phyloP scores from a whole-genome alignment of 1,140 invertebrate species.

The Magallana ariakensis region DNA sequence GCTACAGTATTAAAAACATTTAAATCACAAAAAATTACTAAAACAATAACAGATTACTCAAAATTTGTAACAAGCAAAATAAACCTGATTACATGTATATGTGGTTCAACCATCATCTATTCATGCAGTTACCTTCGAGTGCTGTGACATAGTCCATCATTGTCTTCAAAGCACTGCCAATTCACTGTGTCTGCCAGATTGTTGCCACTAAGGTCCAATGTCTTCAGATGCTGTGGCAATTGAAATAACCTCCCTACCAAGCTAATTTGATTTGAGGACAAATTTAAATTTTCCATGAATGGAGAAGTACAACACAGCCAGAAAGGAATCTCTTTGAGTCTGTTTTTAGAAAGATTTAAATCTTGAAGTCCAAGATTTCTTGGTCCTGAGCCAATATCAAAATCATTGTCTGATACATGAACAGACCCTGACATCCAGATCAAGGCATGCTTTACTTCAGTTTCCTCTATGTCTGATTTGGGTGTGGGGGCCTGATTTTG shows the following conservation, averaged over 20 bases:
- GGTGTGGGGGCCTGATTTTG: not conserved
- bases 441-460: constrained; percentile 45
- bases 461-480: constrained; percentile 31
- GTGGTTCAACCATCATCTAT: no score
- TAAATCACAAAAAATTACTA: no score
- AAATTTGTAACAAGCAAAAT: no score
- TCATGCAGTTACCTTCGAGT: constrained; percentile 8
- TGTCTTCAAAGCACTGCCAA: constrained; percentile 43
- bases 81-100: no score
- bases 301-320: constrained; percentile 79
- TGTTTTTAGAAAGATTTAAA: constrained; percentile 61
- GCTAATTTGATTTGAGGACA: constrained; percentile 90
- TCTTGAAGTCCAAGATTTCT: constrained; percentile 57
- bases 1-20: no score
- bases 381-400: constrained; percentile 46
- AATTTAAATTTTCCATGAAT: constrained; percentile 91
- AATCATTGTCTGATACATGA: constrained; percentile 44
- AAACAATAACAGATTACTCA: no score
- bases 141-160: constrained; percentile 39
- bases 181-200: constrained; percentile 49
- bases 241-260: constrained; percentile 53
- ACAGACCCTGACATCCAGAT: constrained; percentile 43
- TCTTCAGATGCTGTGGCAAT: constrained; percentile 62
- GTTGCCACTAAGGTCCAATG: constrained; percentile 62
- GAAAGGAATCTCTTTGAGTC: constrained; percentile 56